Base-by-base conservation (phyloP, 2,888 invertebrate species). In the Linnaemya vulpina region DNA sequence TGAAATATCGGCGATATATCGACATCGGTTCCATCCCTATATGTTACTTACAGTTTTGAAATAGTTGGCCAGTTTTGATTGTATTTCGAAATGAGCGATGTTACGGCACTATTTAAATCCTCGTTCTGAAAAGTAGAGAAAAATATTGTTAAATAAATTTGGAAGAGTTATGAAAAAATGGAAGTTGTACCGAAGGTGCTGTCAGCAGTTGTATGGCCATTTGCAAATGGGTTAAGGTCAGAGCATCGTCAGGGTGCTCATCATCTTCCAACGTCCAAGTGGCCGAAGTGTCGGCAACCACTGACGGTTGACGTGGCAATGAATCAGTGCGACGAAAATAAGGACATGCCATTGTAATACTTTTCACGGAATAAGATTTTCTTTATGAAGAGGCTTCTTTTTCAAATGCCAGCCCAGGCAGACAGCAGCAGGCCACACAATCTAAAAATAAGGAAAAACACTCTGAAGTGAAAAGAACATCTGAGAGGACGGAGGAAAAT, bases 191-290 rank as follows among this genome's bases (percentile, higher is more conserved):
- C 94, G 96, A 95, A 78, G 97, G 97, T 58, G 96, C 95, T 43
- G 97, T 97, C 87, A 97, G 93, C 84, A 96, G 94, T 89, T 96
- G 95, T 87, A 97, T 94, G 49, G 97, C 97, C 89, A 96, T 95
- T 90, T 96, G 96, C 88, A 97, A 93, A 90, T 96, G 95, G 91
- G 96, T 96, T 91, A 97, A 88, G 78, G 93, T 92, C 86, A 93
- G 86, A n/a, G 93, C 93, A 90, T 93, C 93, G 75, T 90, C 92
- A 35, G 92, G 88, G 35, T 90, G 86, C 84, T 92, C 92, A 78
- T 92, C 92, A 85, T 93, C 93, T 80, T 93, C 93, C 78, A 92
- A 87, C 38, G 90, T 87, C 92, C 92, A 92, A 77, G 70, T 89
- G 73, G 89, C 88, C 25, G 89, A 89, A 7, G 88, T 86, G 55